phyloP scores from a whole-genome alignment of 2,113 vertebrate species.

The Lethenteron reissneri region DNA sequence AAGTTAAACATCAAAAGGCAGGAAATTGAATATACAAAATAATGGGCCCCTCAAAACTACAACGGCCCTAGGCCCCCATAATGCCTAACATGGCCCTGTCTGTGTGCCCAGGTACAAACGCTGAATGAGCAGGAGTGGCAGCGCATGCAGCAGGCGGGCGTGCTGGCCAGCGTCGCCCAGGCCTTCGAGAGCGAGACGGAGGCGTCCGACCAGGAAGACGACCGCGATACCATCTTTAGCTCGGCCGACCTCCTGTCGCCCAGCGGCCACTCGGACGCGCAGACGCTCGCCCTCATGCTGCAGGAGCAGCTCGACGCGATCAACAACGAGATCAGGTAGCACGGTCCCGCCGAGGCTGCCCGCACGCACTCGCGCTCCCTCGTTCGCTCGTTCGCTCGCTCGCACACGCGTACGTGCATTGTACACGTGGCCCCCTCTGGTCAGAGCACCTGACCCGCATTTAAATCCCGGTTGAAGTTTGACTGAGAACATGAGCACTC shows the following conservation, averaged over 20 bases:
- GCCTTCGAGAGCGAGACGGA: constrained; percentile 91
- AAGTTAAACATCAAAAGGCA: too few relatives aligned
- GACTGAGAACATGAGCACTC: too few relatives aligned
- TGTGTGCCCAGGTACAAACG: constrained; percentile 48
- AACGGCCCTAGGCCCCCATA: too few relatives aligned
- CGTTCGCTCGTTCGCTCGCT: too few relatives aligned
- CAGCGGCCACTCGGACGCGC: constrained; percentile 78
- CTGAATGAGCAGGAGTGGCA: constrained; percentile 93
- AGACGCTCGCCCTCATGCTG: constrained; percentile 96
- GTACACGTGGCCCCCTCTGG: too few relatives aligned
- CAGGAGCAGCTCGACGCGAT: constrained; percentile 95
- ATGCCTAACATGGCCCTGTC: too few relatives aligned
- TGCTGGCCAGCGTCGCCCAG: constrained; percentile 42
- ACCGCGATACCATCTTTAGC: constrained; percentile 82
- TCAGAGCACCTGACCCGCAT: too few relatives aligned
- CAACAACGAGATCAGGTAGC: constrained; percentile 91
- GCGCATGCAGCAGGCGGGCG: constrained; percentile 58
- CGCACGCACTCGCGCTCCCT: too few relatives aligned
- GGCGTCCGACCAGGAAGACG: constrained; percentile 93
- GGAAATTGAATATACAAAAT: too few relatives aligned
- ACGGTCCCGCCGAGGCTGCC: background rate
- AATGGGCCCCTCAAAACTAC: too few relatives aligned
- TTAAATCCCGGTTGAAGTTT: too few relatives aligned
- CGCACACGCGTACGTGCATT: too few relatives aligned
- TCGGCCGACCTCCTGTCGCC: constrained; percentile 95